Percentiles rank a stretch among this genome's conserved stretches.
Evolutionary conservation across 1,140 invertebrate species (phyloP).

Genomic region (Sinella curviseta): DNA sequence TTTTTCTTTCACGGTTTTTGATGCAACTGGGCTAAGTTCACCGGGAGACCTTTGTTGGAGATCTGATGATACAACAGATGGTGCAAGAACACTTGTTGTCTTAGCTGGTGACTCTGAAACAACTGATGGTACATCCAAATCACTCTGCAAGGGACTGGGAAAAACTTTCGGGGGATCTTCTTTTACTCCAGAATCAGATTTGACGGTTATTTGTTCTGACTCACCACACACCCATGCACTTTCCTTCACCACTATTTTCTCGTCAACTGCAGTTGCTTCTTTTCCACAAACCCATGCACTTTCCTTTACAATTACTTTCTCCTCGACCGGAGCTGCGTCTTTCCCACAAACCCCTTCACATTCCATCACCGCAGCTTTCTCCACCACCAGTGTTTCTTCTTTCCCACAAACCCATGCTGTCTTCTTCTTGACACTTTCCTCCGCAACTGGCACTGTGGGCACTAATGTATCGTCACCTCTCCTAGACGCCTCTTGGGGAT

Average conservation of each 20-base stretch:
- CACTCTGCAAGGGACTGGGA: too few species aligned
- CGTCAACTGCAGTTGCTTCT: too few species aligned
- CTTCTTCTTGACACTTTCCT: neutral
- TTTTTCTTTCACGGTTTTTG: too few species aligned
- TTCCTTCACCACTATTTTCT: neutral
- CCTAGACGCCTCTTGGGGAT: neutral
- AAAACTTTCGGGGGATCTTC: too few species aligned
- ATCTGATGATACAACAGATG: too few species aligned
- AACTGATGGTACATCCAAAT: neutral
- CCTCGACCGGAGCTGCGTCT: too few species aligned
- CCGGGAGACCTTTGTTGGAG: too few species aligned
- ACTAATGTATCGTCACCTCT: neutral
- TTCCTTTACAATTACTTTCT: neutral
- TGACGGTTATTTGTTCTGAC: neutral
- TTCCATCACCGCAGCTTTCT: neutral
- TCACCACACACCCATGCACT: neutral
- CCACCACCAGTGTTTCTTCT: neutral
- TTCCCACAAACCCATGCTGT: conserved; percentile 9
- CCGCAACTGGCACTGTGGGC: neutral
- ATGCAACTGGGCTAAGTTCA: too few species aligned
- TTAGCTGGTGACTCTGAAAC: neutral
- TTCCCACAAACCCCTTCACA: neutral
- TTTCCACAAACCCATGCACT: conserved; percentile 4
- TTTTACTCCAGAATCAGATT: neutral
- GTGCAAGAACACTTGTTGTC: too few species aligned